Base-by-base conservation (phyloP, 2,113 vertebrate genomes). In the Zosterops borbonicus region DNA sequence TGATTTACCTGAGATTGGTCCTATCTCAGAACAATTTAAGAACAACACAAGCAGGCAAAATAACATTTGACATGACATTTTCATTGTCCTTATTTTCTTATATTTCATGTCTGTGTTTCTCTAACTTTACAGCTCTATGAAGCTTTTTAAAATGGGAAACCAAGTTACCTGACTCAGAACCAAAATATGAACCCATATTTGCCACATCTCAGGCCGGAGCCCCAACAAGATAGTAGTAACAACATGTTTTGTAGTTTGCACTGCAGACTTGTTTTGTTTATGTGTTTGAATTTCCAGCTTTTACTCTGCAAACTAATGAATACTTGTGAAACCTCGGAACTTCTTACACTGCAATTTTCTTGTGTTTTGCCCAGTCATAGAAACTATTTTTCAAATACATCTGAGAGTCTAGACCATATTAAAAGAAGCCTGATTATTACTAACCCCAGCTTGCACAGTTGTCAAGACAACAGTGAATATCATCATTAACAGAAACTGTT, bases 401-500 rank as follows among this genome's bases (percentile, higher is more conserved):
- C 60, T 77, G 64, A 96, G 39, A 89, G 76, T 90, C 94, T 96
- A 95, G 85, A 96, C 83, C 18, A 60, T 63, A 87, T 64, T 92
- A 92, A 92, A 91, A 90, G 87, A 76, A 90, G 75, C 33, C 49
- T 97, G 88, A 96, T 94, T 94, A 91, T 93, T 94, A 88, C 79
- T 88, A 96, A 91, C 52, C 73, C 60, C 83, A 86, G 68, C 56
- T 91, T 93, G 91, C 55, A 89, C 67, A 71, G 92, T 88, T 95
- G 92, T 93, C 93, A 95, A 96, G 93, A 95, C 92, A 96, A 96
- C 90, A 88, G 71, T 92, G 92, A 96, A 83, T 86, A 88, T 70
- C 70, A 87, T 87, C 63, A 95, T 92, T 88, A 95, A 92, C 79
- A 83, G 75, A 70, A 92, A 77, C 59, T 52, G 68, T 55, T 87